Base-by-base conservation (phyloP, 2,797 vertebrate species). In the Nothura maculosa region DNA sequence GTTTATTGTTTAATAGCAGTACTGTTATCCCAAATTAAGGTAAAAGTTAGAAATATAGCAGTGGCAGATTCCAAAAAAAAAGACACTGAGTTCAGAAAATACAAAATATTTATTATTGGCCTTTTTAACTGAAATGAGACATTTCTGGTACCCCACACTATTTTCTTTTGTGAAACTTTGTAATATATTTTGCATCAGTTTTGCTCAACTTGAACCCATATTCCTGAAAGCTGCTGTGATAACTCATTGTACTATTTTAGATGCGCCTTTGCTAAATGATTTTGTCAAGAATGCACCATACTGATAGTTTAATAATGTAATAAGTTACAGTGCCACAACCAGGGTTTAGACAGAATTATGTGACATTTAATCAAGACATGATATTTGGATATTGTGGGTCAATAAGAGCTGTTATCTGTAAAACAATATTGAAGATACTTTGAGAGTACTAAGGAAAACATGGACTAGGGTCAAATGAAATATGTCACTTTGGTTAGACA, bases 91-190 rank as follows among this genome's bases (percentile, higher is more conserved):
- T 27, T 84, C 17, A 83, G 36, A 83, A 78, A 57, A 20, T 4
- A 11, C 2, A 48, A 70, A 73, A 74, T 30, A n/a, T 42, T 78
- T 83, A 9, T 4, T 36, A 2, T 17, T 58, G 7, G 5, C 1
- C 25, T 64, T 89, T 79, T 61, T 7, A 68, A 58, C 18, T 0
- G 52, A 84, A 70, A 74, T 10, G 2, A 60, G 54, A 10, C 0
- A 47, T 16, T 50, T 75, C 6, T 64, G 9, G 3, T 4, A 28
- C 7, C 4, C 2, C 2, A 5, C 3, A 21, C 2, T 50, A 5
- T 52, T 61, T n/a, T 47, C 3, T 27, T 54, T 2, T 18, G 6
- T 81, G 22, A 67, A 79, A 87, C 11, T 2, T 81, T 32, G 42
- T 47, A 42, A 69, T 7, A 16, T 10, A 62, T 58, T 81, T 64